Evolutionary conservation across 2,888 invertebrate species (phyloP).

Genomic region (Stegana nigrithorax): DNA sequence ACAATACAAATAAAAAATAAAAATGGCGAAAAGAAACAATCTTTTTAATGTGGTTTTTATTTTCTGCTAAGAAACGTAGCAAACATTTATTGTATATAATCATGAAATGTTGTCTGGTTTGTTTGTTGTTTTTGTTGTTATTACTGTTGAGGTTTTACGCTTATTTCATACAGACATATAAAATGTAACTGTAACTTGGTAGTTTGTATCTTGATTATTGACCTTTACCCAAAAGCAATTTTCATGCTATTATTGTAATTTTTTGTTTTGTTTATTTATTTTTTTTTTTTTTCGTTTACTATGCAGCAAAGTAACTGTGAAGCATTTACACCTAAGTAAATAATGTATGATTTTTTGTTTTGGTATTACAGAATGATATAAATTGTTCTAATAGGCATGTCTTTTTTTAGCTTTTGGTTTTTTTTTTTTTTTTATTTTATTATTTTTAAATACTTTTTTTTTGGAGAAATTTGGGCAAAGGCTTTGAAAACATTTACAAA

Average conservation of each 20-base stretch:
- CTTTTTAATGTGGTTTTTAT: too few relatives aligned
- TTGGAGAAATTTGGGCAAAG: neutral
- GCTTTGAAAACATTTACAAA: neutral
- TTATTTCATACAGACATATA: constrained; percentile 5
- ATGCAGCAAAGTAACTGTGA: neutral
- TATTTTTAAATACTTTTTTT: neutral
- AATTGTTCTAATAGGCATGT: constrained; percentile 6
- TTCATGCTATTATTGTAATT: neutral
- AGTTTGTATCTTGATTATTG: neutral
- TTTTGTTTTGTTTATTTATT: neutral
- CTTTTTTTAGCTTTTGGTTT: constrained; percentile 6
- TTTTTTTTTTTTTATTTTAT: neutral
- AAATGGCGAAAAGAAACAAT: neutral
- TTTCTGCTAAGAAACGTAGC: constrained; percentile 2
- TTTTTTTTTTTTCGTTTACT: neutral
- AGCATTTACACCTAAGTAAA: neutral
- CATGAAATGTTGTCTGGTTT: neutral
- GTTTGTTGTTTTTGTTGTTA: neutral
- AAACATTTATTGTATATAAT: constrained; percentile 9
- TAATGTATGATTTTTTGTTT: neutral
- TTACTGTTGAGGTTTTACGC: too few relatives aligned
- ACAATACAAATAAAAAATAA: neutral
- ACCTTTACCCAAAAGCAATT: neutral
- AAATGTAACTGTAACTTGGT: constrained; percentile 2
- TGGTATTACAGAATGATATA: neutral